A percentile compares a stretch with the other conserved stretches of the same genome.
These are phyloP conservation scores for Lathamus discolor DNA, from an alignment of 2,113 vertebrate genomes.

Conservation along the genomic window DNA sequence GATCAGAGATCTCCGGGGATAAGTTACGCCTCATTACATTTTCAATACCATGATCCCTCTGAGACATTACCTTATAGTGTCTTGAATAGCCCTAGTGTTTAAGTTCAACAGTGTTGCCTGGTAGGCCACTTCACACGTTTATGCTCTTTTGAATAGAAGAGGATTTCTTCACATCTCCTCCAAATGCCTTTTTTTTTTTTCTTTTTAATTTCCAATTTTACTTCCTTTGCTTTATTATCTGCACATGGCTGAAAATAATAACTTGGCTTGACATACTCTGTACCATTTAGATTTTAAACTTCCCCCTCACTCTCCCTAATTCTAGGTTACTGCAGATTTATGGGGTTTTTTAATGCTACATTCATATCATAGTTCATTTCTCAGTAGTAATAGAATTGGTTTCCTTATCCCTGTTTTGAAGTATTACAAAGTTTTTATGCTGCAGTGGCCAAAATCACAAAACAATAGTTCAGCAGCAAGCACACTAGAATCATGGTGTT, in stretches of 20 bases:
- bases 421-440: conserved; percentile 18
- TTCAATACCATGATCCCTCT: conserved; percentile 35
- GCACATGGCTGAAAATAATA: conserved; percentile 48
- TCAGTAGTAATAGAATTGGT: conserved; percentile 33
- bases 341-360: neutral
- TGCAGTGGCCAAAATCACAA: conserved; percentile 29
- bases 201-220: conserved; percentile 51
- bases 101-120: conserved; percentile 49
- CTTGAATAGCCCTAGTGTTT: conserved; percentile 55
- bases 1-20: conserved; percentile 40
- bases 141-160: conserved; percentile 46
- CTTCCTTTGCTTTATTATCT: conserved; percentile 20
- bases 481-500: conserved; percentile 26
- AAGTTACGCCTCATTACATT: conserved; percentile 52
- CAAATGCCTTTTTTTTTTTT: neutral
- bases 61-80: conserved; percentile 37
- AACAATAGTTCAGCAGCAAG: conserved; percentile 32
- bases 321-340: conserved; percentile 26
- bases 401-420: conserved; percentile 36
- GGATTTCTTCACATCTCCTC: conserved; percentile 18
- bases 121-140: conserved; percentile 38
- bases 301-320: conserved; percentile 29
- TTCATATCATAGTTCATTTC: conserved; percentile 46
- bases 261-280: conserved; percentile 10
- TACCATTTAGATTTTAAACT: conserved; percentile 35